Base-by-base conservation (phyloP, 2,797 vertebrate genomes). In the Gastrophryne carolinensis region DNA sequence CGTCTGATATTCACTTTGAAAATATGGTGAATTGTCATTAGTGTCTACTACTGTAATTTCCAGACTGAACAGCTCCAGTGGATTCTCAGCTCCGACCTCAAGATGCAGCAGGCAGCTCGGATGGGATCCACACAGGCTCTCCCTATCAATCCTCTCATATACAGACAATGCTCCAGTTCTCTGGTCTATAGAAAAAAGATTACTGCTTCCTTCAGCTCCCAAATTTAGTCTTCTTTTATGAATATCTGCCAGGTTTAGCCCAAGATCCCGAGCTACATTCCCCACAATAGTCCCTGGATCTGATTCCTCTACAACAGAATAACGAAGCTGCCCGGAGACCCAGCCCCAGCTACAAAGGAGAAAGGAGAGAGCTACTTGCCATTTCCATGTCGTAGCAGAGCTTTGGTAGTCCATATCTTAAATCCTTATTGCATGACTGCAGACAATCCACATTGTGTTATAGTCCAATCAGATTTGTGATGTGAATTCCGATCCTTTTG, bases 261-360 rank as follows among this genome's bases (percentile, higher is more conserved):
- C 63, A 44, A 83, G 80, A 85, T 79, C 13, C 75, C 82, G 83
- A 77, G 81, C 70, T 80, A 71, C 54, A 77, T 81, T 77, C 37
- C 82, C 78, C 52, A 35, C 72, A 63, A 80, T 82, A 50, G 76
- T 81, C 79, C 80, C 81, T 72, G 83, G 93, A 71, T 88, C 91
- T 5, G 94, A 90, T 82, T 98, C 96, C 86, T 99, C 96, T 81
- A 90, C 83, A 39, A 96, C 89, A 32, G 95, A 95, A 86, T 98
- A 99, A 69, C 81, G 93, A 81, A 72, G 68, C 89, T 98, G 94
- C 79, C 93, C 93, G 50, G 91, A 89, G 79, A 87, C 93, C 79
- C 90, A 86, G 84, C 94, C 86, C 87, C 86, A 93, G 82, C 89
- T 83, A 75, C 94, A 91, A 82, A 91, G 85, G 84, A 82, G 93